Conservation (phyloP, 2,113 vertebrate genomes). For the Columbina picui region DNA sequence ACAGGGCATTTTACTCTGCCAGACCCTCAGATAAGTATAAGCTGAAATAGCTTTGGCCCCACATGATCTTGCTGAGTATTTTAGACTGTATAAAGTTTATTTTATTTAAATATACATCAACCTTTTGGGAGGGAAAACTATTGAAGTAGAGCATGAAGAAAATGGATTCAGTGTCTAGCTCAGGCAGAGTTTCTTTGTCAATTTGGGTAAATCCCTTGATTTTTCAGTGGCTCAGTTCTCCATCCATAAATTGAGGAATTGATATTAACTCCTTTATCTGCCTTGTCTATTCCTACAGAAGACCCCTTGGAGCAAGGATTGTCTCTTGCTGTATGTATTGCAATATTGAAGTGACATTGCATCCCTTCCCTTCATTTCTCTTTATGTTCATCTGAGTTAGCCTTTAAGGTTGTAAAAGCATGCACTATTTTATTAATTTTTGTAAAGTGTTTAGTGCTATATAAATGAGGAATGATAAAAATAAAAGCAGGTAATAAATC, state of each 20-base stretch:
- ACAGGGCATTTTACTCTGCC: background rate
- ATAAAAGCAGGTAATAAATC: constrained; percentile 37
- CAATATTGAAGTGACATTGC: constrained; percentile 65
- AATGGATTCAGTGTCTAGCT: constrained; percentile 10
- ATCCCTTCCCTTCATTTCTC: constrained; percentile 51
- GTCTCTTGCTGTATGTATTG: constrained; percentile 36
- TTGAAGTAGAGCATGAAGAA: constrained; percentile 15
- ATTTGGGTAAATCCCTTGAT: constrained; percentile 30
- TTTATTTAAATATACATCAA: constrained; percentile 31
- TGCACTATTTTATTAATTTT: constrained; percentile 31
- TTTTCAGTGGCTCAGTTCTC: constrained; percentile 55
- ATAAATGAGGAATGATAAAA: constrained; percentile 36
- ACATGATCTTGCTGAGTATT: background rate
- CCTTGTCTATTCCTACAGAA: constrained; percentile 44
- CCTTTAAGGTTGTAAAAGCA: constrained; percentile 36
- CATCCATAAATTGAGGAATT: constrained; percentile 56
- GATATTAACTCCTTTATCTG: constrained; percentile 56
- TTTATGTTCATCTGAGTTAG: constrained; percentile 38
- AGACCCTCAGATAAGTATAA: background rate
- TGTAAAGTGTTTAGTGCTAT: background rate
- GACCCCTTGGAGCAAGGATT: constrained; percentile 62
- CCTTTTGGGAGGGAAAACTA: constrained; percentile 13
- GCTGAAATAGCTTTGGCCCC: background rate
- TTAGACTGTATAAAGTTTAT: constrained; percentile 1
- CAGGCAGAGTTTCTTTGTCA: constrained; percentile 47